These are phyloP conservation scores for Apteryx owenii DNA, from an alignment of 2,113 vertebrate species.

Conservation along the genomic window DNA sequence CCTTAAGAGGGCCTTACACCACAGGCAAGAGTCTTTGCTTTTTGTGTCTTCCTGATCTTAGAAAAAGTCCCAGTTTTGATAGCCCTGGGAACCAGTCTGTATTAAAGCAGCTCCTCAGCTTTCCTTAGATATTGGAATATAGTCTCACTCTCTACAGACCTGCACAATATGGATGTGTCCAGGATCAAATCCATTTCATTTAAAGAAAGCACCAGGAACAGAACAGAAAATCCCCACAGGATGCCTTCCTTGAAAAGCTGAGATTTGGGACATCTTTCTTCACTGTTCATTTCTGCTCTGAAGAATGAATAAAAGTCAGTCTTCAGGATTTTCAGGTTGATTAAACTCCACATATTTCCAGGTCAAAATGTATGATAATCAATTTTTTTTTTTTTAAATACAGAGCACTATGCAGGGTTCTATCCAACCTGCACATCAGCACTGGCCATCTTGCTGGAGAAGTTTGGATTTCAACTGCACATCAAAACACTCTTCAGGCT, in stretches of 20 bases:
- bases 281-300: neutral
- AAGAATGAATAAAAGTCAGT: neutral
- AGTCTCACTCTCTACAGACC: neutral
- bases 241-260: neutral
- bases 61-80: neutral
- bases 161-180: neutral
- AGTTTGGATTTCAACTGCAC: neutral
- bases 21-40: neutral
- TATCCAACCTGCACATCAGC: neutral
- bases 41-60: neutral
- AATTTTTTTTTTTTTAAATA: neutral
- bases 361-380: neutral
- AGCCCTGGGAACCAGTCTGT: neutral
- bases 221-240: neutral
- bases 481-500: neutral
- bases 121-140: neutral
- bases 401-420: neutral
- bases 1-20: neutral
- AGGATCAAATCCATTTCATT: neutral
- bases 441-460: neutral
- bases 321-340: neutral
- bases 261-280: neutral
- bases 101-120: neutral
- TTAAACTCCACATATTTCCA: neutral
- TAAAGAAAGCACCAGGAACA: neutral